Conservation (phyloP, 2,113 vertebrate genomes). For the Lynx canadensis region DNA sequence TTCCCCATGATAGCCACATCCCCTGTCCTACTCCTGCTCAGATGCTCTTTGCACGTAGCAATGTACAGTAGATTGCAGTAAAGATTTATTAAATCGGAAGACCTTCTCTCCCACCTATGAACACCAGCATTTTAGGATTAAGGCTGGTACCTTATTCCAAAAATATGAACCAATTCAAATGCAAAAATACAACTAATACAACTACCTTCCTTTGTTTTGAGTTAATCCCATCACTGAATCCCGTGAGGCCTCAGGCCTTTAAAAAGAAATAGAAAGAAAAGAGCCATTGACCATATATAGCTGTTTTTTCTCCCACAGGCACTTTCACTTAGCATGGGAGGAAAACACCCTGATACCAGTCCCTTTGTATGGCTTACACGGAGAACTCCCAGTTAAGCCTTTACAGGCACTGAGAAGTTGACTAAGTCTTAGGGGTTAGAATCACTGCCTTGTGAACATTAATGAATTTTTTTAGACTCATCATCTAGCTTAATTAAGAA, state of each 20-base stretch:
- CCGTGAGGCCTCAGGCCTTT: slow-evolving; percentile 36
- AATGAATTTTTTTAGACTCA: slow-evolving; percentile 67
- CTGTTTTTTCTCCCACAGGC: neutral
- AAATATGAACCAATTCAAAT: slow-evolving; percentile 51
- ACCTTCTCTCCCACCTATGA: neutral
- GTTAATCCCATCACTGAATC: slow-evolving; percentile 46
- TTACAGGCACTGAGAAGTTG: slow-evolving; percentile 4
- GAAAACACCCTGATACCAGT: neutral
- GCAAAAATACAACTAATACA: slow-evolving; percentile 44
- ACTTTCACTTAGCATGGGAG: neutral
- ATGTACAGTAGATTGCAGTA: neutral
- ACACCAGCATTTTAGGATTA: slow-evolving; percentile 18
- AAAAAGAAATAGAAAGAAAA: slow-evolving; percentile 6
- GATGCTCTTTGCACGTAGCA: neutral
- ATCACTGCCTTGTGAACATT: slow-evolving; percentile 68
- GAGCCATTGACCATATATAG: slow-evolving; percentile 3
- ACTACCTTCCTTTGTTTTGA: slow-evolving; percentile 37
- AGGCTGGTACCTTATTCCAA: slow-evolving; percentile 30
- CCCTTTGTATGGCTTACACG: neutral
- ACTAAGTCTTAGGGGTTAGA: slow-evolving; percentile 35
- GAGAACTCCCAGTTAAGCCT: slow-evolving; percentile 51
- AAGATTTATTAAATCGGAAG: neutral
- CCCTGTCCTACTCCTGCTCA: neutral
- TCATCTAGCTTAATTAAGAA: slow-evolving; percentile 70
- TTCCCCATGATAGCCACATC: neutral